These are phyloP conservation scores for Drosophila mauritiana DNA, from an alignment of 1,140 invertebrate species.

Conservation along the genomic window DNA sequence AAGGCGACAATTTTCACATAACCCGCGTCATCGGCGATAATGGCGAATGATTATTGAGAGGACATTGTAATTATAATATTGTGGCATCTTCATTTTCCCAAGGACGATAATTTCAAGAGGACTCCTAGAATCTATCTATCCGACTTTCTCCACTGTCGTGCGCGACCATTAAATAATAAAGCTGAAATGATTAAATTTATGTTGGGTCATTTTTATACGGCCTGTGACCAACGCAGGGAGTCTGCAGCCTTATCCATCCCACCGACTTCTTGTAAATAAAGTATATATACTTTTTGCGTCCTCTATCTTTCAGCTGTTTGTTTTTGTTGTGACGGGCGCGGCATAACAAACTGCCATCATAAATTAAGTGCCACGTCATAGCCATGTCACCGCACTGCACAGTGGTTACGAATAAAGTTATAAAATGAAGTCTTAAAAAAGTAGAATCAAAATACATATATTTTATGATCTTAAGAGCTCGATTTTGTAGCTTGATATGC, in stretches of 20 bases:
- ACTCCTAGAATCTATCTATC: constrained; percentile 1
- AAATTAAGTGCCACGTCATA: constrained; percentile 81
- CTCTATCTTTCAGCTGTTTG: constrained; percentile 74
- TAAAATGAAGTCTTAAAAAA: not conserved
- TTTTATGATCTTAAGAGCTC: too few relatives aligned
- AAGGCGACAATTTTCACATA: constrained; percentile 46
- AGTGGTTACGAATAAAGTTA: constrained; percentile 28
- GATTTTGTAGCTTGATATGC: too few relatives aligned
- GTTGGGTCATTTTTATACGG: constrained; percentile 80
- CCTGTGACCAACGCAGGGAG: constrained; percentile 15
- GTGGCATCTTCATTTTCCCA: constrained; percentile 16
- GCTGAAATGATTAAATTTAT: constrained; percentile 84
- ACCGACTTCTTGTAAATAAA: constrained; percentile 12
- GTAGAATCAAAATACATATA: too few relatives aligned
- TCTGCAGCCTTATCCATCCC: constrained; percentile 8
- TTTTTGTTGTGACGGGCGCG: constrained; percentile 80
- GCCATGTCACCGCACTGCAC: constrained; percentile 54
- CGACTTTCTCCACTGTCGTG: constrained; percentile 5
- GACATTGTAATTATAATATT: constrained; percentile 61
- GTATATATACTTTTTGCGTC: constrained; percentile 32
- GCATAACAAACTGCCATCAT: constrained; percentile 84
- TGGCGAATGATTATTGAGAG: constrained; percentile 50
- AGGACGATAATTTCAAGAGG: constrained; percentile 1
- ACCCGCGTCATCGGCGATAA: constrained; percentile 52
- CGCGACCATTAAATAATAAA: constrained; percentile 81